phyloP scores from a whole-genome alignment of 2,113 vertebrate species.

The Ivindomyrus marchei region DNA sequence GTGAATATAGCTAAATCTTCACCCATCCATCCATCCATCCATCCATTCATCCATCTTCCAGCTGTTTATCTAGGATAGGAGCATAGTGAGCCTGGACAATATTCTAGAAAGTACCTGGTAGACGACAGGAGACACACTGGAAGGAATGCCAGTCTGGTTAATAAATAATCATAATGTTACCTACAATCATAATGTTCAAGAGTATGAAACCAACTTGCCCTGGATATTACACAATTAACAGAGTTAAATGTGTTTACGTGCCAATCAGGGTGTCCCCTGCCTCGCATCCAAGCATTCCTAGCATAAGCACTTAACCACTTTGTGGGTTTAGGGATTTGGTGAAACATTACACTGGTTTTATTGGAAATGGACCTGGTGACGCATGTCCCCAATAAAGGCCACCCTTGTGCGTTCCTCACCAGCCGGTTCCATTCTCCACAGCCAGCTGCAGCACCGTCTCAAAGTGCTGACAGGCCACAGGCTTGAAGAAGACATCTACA shows the following conservation, averaged over 20 bases:
- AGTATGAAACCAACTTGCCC: neutral
- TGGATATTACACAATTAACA: neutral
- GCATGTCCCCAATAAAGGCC: neutral
- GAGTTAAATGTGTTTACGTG: neutral
- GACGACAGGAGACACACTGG: neutral
- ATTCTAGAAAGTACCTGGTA: neutral
- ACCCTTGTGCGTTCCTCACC: conserved; percentile 53
- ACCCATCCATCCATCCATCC: neutral
- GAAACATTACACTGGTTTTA: neutral
- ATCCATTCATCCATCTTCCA: neutral
- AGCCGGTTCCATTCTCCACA: conserved; percentile 72
- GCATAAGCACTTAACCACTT: neutral
- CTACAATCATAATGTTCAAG: neutral
- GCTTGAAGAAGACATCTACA: conserved; percentile 63
- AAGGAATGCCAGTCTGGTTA: neutral
- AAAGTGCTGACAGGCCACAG: conserved; percentile 59
- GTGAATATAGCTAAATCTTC: neutral
- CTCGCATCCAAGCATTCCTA: neutral
- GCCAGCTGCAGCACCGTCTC: conserved; percentile 69
- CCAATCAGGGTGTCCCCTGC: neutral
- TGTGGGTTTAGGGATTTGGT: neutral
- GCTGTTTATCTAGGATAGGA: neutral
- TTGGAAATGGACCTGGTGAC: neutral
- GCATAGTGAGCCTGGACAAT: neutral
- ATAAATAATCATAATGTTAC: neutral